phyloP scores from a whole-genome alignment of 2,797 vertebrate genomes.

The Podarcis siculus region DNA sequence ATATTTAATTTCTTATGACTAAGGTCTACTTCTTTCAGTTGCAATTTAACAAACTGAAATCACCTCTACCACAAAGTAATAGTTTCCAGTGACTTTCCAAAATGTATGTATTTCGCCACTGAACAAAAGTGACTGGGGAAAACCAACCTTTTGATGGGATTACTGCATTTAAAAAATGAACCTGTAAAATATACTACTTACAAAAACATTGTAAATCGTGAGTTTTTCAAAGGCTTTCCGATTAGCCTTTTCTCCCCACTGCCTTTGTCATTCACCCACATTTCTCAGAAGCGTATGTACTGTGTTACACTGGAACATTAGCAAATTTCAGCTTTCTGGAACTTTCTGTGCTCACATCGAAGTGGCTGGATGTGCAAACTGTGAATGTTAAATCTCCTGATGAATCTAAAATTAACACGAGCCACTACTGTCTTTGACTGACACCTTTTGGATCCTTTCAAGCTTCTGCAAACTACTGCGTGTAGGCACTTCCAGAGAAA shows the following conservation, averaged over 20 bases:
- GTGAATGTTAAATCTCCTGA: slow-evolving; percentile 65
- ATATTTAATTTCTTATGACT: no score
- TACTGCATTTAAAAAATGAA: slow-evolving; percentile 36
- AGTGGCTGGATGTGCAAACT: slow-evolving; percentile 54
- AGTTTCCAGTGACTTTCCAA: not conserved
- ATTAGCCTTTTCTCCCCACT: slow-evolving; percentile 50
- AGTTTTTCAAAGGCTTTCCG: slow-evolving; percentile 50
- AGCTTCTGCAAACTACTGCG: slow-evolving; percentile 21
- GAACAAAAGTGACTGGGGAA: not conserved
- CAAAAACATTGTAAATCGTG: slow-evolving; percentile 43
- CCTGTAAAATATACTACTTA: slow-evolving; percentile 49
- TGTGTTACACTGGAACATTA: slow-evolving; percentile 61
- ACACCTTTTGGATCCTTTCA: slow-evolving; percentile 60
- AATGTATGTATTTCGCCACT: not conserved
- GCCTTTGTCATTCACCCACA: slow-evolving; percentile 47
- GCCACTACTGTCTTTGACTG: slow-evolving; percentile 61
- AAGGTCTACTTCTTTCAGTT: not conserved
- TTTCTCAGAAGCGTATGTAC: slow-evolving; percentile 62
- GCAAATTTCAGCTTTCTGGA: slow-evolving; percentile 62
- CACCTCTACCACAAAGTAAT: not conserved
- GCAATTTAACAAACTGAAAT: not conserved
- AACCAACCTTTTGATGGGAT: not conserved
- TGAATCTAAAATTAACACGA: slow-evolving; percentile 58
- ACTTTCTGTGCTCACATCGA: slow-evolving; percentile 62
- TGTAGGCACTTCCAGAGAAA: slow-evolving; percentile 61